Base-by-base conservation (phyloP, 1,140 invertebrate genomes). In the Chionoecetes opilio region DNA sequence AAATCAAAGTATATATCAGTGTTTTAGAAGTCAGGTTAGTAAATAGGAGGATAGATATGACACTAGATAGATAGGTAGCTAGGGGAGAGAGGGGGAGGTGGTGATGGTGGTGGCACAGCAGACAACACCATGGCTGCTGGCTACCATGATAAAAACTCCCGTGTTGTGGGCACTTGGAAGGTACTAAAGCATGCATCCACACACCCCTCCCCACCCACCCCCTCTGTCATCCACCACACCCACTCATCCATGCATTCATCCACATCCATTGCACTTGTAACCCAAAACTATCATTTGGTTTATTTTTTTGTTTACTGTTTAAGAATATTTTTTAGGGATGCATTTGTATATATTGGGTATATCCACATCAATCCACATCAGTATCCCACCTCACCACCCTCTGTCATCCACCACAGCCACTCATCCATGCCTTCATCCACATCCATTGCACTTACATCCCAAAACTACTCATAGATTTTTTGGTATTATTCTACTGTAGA, bases 141-240 rank as follows among this genome's bases (percentile, higher is more conserved):
- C 37, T 95, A 92, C 90, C 90, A 90, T 31, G 94, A 95, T 90
- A 95, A 90, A 29, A 95, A 95, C 41, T 95, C 94, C 2, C 89
- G 94, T 26, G 94, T 95, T 26, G 94, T 95, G 38, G 94, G 94
- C 38, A 95, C 94, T 14, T 95, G 94, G 94, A 95, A 95, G 94
- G 94, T 95, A 46, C 34, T 21, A 38, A 5, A 0, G 26, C 84
- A n/a, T 2, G 26, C 84, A n/a, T 2, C 3, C 29, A 53, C 63
- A 86, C 6, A 34, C 37, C 26, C 75, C 14, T 92, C 6, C 87
- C 11, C 32, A n/a, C 29, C 0, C 8, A 53, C 2, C 17, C 11
- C 46, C 0, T 82, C 29, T 0, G 82, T 17, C 31, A 26, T 9
- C 32, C 46, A 34, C 17, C 29, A 32, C 31, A 17, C 14, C 14